Conservation (phyloP, 2,797 vertebrate species). For the Momotus momota region DNA sequence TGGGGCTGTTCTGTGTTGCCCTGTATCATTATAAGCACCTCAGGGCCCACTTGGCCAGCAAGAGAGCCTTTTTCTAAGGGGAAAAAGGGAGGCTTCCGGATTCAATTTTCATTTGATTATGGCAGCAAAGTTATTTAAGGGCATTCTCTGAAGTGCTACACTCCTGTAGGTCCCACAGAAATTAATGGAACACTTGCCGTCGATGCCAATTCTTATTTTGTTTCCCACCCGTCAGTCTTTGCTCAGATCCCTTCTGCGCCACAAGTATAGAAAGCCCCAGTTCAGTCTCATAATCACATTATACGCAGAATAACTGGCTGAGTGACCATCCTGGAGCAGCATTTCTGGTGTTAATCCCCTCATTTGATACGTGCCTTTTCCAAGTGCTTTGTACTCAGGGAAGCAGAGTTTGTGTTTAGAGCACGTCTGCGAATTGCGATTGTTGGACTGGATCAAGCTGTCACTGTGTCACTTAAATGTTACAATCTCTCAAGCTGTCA, state of each 20-base stretch:
- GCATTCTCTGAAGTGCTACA: not conserved
- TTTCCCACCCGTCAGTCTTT: not conserved
- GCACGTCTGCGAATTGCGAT: not conserved
- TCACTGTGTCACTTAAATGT: constrained; percentile 57
- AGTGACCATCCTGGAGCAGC: not conserved
- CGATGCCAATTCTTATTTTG: not conserved
- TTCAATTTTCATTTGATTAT: not conserved
- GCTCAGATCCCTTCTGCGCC: not conserved
- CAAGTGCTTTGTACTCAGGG: not conserved
- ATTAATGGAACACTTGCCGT: not conserved
- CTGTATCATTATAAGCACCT: not conserved
- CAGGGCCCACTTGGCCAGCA: not conserved
- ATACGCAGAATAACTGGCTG: not conserved
- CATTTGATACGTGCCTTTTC: not conserved
- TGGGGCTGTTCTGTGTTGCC: not conserved
- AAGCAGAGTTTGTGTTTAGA: constrained; percentile 1
- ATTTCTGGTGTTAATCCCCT: constrained; percentile 10
- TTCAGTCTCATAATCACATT: not conserved
- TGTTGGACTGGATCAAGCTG: constrained; percentile 34
- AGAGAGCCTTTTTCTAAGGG: not conserved
- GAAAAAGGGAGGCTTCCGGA: not conserved
- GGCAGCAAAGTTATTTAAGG: not conserved
- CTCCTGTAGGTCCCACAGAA: not conserved
- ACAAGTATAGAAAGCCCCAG: too few relatives aligned
- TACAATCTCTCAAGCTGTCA: constrained; percentile 62